These are phyloP conservation scores for Allolobophora icterica DNA, from an alignment of 2,888 invertebrate genomes.

Conservation along the genomic window DNA sequence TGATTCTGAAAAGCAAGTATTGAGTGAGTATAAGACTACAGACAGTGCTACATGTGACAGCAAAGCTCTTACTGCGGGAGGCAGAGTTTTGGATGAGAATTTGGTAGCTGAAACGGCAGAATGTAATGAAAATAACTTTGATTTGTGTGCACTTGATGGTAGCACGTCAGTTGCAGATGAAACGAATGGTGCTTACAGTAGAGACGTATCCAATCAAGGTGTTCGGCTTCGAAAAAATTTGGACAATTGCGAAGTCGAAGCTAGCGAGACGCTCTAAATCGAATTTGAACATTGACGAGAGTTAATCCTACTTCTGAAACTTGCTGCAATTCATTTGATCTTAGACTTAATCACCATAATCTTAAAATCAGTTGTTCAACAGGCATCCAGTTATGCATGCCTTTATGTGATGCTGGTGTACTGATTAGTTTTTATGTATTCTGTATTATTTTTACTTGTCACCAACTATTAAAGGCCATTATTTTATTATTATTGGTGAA, in stretches of 20 bases:
- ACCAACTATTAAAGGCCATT: not conserved
- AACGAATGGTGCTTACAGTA: constrained; percentile 1
- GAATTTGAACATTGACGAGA: not conserved
- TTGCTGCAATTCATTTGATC: constrained; percentile 5
- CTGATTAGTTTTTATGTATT: not conserved
- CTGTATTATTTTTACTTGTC: not conserved
- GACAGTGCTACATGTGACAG: not conserved
- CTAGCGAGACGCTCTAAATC: not conserved
- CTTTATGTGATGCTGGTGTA: not conserved
- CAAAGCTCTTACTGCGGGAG: not conserved
- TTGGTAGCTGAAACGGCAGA: not conserved
- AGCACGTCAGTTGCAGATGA: not conserved
- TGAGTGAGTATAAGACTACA: not conserved
- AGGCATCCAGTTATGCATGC: not conserved
- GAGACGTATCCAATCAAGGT: not conserved
- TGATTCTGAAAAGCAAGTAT: not conserved
- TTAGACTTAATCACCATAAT: constrained; percentile 17
- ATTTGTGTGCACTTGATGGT: not conserved
- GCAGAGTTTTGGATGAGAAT: not conserved
- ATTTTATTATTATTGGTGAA: not conserved
- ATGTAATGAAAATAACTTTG: not conserved
- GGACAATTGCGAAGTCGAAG: constrained; percentile 19
- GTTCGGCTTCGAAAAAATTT: constrained; percentile 9
- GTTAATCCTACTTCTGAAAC: constrained; percentile 2
- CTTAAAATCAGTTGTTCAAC: not conserved